Base-by-base conservation (phyloP, 1,140 invertebrate species). In the Tribolium madens region DNA sequence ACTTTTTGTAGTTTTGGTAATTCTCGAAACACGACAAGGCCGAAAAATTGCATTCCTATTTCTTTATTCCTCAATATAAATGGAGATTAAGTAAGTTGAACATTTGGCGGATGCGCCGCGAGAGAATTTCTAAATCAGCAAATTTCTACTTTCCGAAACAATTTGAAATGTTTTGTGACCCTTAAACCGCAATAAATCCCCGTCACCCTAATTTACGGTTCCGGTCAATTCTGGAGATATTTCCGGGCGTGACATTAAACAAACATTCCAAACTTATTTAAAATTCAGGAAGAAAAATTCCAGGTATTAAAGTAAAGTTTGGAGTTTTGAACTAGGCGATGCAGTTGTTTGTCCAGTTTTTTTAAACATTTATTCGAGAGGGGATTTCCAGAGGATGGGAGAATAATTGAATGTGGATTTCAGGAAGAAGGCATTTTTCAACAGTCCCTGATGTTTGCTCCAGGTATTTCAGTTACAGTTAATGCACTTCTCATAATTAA, bases 171-270 rank as follows among this genome's bases (percentile, higher is more conserved):
- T n/a, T 64, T 64, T 9, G 21, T 31, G 57, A 36, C 57, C 57
- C 52, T 18, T 31, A 31, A 26, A 64, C 57, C 57, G 57, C 57
- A 64, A 64, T 64, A 64, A 64, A 64, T 64, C 57, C 57, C 12
- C 3, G 57, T 33, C 26, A 17, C 15, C 57, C 57, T 64, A 64
- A 64, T 64, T 64, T 64, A 64, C 26, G 57, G 57, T 64, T 33
- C 3, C 26, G 21, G 21, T 64, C 57, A 64, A 64, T 64, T 57
- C 57, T 26, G 13, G 31, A 33, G 9, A 64, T 64, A 64, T 64
- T 64, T 64, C 6, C 21, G 13, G 48, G 6, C 15, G 48, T 17
- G 18, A 26, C 18, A 57, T 17, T 57, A 57, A 57, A 21, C 10
- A 9, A 57, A 57, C 52, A 57, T 57, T 10, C 5, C 7, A 21